Base-by-base conservation (phyloP, 2,797 vertebrate genomes). In the Chelidonichthys spinosus region DNA sequence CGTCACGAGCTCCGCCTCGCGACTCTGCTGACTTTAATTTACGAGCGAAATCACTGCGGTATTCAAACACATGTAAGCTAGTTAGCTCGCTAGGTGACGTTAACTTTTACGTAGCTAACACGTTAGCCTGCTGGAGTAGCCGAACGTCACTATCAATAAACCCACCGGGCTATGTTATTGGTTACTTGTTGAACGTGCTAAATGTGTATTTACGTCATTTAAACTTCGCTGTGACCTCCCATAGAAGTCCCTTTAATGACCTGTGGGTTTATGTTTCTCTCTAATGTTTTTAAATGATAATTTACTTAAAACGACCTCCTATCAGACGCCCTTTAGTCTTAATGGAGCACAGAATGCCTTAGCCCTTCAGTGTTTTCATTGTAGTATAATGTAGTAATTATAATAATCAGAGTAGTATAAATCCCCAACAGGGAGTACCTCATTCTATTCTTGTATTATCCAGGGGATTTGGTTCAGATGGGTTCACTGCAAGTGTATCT, bases 321-420 rank as follows among this genome's bases (percentile, higher is more conserved):
- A 17, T 0, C 43, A 66, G 49, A 18, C 9, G 2, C 32, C n/a
- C 15, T 7, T 4, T 15, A 15, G 25, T 25, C 25, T 25, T 25
- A 25, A 25, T 25, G 25, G 25, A 25, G 25, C 25, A 25, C 25
- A 36, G 17, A 40, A 63, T 36, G 7, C 40, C 15, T 1, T 50
- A 17, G 47, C 37, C 53, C 63, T 53, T 52, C 17, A 14, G 11
- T 72, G 56, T 73, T 59, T 11, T 76, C 69, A 55, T 18, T 49
- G 25, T 25, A 25, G 25, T 25, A 25, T 25, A 25, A 25, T 25
- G 25, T 25, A 25, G 25, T 25, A 25, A 25, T 25, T 54, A 15
- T 35, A 35, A 35, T 54, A 7, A 14, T 25, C 33, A 15, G 14
- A 35, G 15, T 54, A 7, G 7, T 25, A 33, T 33, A 14, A 33